Evolutionary conservation across 2,888 invertebrate genomes (phyloP).

Genomic region (Patella caerulea): DNA sequence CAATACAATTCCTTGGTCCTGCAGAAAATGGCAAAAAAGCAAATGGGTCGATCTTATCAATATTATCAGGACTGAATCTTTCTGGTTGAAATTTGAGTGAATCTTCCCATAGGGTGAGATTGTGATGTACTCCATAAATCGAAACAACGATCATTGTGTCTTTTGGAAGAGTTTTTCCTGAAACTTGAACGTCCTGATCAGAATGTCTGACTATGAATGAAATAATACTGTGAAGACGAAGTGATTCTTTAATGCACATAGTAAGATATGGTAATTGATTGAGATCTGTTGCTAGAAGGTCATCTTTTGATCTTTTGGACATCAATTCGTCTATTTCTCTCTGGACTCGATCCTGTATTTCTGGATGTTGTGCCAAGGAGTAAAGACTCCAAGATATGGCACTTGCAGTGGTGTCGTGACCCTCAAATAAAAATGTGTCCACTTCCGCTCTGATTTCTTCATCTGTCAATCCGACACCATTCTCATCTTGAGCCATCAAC

Average conservation of each 20-base stretch:
- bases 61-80: slow-evolving; percentile 52
- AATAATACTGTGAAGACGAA: slow-evolving; percentile 51
- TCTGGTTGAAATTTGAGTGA: slow-evolving; percentile 52
- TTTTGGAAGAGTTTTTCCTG: slow-evolving; percentile 45
- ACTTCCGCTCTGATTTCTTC: not conserved
- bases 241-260: slow-evolving; percentile 55
- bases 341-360: slow-evolving; percentile 42
- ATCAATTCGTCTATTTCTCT: slow-evolving; percentile 49
- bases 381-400: slow-evolving; percentile 52
- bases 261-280: slow-evolving; percentile 47
- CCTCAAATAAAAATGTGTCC: slow-evolving; percentile 44
- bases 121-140: slow-evolving; percentile 52
- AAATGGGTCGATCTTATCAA: slow-evolving; percentile 47
- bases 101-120: slow-evolving; percentile 48
- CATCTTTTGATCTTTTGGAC: slow-evolving; percentile 38
- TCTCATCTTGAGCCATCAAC: not conserved
- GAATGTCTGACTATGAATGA: slow-evolving; percentile 47
- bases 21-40: slow-evolving; percentile 60
- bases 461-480: not conserved
- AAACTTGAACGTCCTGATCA: slow-evolving; percentile 41
- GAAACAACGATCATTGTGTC: slow-evolving; percentile 40
- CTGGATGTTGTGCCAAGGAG: slow-evolving; percentile 45
- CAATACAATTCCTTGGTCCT: slow-evolving; percentile 62
- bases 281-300: slow-evolving; percentile 43
- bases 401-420: slow-evolving; percentile 59